Evolutionary conservation across 1,140 invertebrate genomes (phyloP), one percentile per base, ranked within the genome.

Genomic region (Drosophila guanche): DNA sequence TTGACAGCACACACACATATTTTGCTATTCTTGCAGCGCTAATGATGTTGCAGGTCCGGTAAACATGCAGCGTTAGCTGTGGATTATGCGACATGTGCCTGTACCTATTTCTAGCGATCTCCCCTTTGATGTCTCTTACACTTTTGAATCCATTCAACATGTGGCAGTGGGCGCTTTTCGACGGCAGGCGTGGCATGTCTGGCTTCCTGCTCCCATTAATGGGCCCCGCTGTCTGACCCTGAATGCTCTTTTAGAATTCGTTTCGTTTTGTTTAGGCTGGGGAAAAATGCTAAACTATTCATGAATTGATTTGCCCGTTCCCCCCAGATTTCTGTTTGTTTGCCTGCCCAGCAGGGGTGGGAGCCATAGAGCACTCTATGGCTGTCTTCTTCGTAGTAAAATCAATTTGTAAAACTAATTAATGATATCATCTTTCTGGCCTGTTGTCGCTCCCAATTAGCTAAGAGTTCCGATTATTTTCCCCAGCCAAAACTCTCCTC

Each of bases 371-470:
- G 47, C 12, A 10, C 23, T 20, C 16, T 20, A 20, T n/a, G 22
- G 8, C 7, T 52, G n/a, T 16, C 29, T 29, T 50, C 25, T 25
- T 29, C 29, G 6, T 52, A 40, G 55, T 27, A 22, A n/a, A 71
- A 61, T 53, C 69, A 70, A 72, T 72, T 73, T 52, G 70, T 46
- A 57, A 62, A 73, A 73, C 69, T 73, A 73, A 73, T 73, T 73
- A 73, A 65, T 51, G 69, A 73, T 65, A 73, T 57, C 59, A 54
- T 63, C 40, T 55, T 67, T 68, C 43, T 40, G 65, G 33, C 43
- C 20, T 8, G 55, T 43, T 56, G 59, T 65, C 52, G 52, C 52
- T 43, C 52, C 43, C 59, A 74, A 73, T 73, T 73, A 65, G 59
- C 69, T 57, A 73, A 73, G 52, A 73, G 70, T 67, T 51, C 61